These are phyloP conservation scores for Chrosomus eos DNA, from an alignment of 2,797 vertebrate genomes.

Conservation along the genomic window DNA sequence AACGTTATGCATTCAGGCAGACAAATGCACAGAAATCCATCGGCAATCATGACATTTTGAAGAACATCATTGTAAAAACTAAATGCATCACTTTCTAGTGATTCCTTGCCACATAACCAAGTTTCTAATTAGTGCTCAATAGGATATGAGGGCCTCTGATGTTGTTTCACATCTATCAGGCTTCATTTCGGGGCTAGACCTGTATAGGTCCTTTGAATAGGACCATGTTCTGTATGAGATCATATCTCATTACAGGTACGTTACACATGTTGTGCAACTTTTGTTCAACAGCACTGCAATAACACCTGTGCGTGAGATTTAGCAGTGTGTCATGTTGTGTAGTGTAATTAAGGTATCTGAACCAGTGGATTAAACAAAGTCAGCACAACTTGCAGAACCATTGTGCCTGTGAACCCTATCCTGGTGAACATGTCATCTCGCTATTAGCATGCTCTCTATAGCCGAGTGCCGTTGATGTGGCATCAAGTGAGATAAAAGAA, in stretches of 20 bases:
- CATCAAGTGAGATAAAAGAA: not conserved
- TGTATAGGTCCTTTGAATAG: not conserved
- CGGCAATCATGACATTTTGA: not conserved
- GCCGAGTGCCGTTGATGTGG: not conserved
- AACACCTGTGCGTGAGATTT: not conserved
- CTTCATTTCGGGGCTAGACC: constrained; percentile 23
- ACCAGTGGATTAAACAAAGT: constrained; percentile 1
- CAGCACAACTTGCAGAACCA: not conserved
- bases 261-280: not conserved
- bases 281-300: constrained; percentile 14
- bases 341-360: constrained; percentile 6
- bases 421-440: constrained; percentile 26
- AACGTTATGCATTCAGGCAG: not conserved
- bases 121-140: not conserved
- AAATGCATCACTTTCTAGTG: not conserved
- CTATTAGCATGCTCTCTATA: constrained; percentile 16
- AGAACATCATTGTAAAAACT: not conserved
- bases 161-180: not conserved
- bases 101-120: constrained; percentile 23
- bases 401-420: not conserved
- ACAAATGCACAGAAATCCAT: constrained; percentile 7
- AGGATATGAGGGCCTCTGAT: not conserved
- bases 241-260: not conserved
- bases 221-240: constrained; percentile 17
- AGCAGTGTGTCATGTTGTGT: constrained; percentile 25